Conservation (phyloP, 1,140 invertebrate species). For the Heliconius melpomene region DNA sequence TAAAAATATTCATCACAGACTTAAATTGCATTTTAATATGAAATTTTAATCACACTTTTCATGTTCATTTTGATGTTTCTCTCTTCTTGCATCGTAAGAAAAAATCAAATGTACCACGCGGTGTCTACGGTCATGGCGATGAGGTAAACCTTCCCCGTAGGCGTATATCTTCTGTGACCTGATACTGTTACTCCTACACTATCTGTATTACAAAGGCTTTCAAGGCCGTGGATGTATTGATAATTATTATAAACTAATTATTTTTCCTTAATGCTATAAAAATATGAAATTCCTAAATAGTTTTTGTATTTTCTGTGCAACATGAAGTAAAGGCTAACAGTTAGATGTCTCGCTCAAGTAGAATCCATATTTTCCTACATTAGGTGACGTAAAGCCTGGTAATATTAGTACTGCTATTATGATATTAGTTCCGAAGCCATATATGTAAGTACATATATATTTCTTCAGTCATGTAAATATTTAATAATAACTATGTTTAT, state of each 20-base stretch:
- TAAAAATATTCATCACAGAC: conserved; percentile 45
- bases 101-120: conserved; percentile 95
- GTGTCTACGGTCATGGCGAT: conserved; percentile 94
- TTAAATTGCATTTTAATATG: conserved; percentile 48
- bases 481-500: background rate
- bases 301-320: background rate
- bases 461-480: background rate
- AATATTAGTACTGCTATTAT: conserved; percentile 8
- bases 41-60: conserved; percentile 53
- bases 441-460: background rate
- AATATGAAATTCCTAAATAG: background rate
- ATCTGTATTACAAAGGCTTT: background rate
- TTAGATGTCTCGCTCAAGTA: background rate
- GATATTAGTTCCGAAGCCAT: background rate
- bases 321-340: background rate
- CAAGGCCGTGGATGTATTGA: background rate
- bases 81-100: conserved; percentile 83
- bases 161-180: conserved; percentile 43
- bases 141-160: conserved; percentile 87
- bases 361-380: background rate
- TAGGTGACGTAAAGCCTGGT: background rate
- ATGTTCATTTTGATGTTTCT: conserved; percentile 83
- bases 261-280: background rate
- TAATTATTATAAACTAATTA: background rate
- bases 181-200: conserved; percentile 20